Evolutionary conservation across 2,888 invertebrate species (phyloP).

Genomic region (Zaprionus lineosus): DNA sequence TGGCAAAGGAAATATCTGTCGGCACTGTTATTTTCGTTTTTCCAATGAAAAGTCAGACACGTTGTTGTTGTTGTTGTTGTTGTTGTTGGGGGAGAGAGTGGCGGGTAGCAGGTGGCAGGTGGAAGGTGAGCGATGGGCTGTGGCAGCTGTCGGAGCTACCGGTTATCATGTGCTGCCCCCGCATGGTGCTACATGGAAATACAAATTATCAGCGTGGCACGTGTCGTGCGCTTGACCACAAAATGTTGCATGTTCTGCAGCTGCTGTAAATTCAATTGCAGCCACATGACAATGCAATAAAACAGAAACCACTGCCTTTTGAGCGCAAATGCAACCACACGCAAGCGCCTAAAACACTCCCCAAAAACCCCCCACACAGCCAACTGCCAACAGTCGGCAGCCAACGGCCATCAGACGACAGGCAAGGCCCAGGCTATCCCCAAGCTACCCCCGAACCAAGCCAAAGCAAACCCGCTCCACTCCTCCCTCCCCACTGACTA

Average conservation of each 20-base stretch:
- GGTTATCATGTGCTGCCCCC: too few relatives aligned
- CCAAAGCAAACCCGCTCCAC: neutral
- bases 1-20: constrained; percentile 55
- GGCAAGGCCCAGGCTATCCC: neutral
- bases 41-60: too few relatives aligned
- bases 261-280: constrained; percentile 60
- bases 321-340: constrained; percentile 54
- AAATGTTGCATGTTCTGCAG: constrained; percentile 67
- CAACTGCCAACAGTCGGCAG: neutral
- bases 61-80: constrained; percentile 12
- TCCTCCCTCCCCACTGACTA: neutral
- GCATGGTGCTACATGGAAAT: too few relatives aligned
- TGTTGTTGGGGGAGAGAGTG: neutral
- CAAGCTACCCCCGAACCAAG: neutral
- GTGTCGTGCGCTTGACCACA: constrained; percentile 61
- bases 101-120: neutral
- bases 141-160: constrained; percentile 24
- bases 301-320: constrained; percentile 36
- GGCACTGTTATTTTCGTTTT: neutral
- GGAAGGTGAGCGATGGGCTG: neutral
- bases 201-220: constrained; percentile 37
- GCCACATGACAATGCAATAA: constrained; percentile 72
- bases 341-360: constrained; percentile 21
- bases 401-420: constrained; percentile 46
- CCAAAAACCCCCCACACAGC: neutral